Evolutionary conservation across 1,140 invertebrate genomes (phyloP), one percentile per base, ranked within the genome.

Genomic region (Drosophila punjabiensis): DNA sequence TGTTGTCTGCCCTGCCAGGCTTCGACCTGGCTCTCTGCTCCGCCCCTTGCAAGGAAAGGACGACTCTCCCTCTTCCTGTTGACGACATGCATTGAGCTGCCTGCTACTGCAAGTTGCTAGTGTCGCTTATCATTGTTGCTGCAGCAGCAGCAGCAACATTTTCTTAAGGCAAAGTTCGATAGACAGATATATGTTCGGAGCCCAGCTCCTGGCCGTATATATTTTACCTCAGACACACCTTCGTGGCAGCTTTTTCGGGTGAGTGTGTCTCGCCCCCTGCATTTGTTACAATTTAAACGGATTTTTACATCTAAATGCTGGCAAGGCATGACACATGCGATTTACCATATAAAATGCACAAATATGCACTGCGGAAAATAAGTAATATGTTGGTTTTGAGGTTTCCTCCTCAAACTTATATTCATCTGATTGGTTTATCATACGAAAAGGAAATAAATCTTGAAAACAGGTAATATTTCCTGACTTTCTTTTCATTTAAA

Each of bases 221-320:
- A 33, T 78, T 67, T 37, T 53, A 33, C 60, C 71, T 39, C 45
- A 47, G 24, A 10, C 32, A 32, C 55, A 41, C 52, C 52, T 37
- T 58, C 28, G 43, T 61, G 1, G 45, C n/a, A 28, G 14, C 11
- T 18, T 37, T 47, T 24, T 47, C 11, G 58, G 58, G 52, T 65
- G 33, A 37, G 16, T 16, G 9, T 10, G 47, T 20, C 8, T 66
- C 18, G 13, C 24, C 37, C 76, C 41, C 66, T 69, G 75, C 66
- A 79, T 79, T 79, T 79, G 76, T 79, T 79, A 79, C 77, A 79
- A 79, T 88, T 85, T 80, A 88, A 88, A 85, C 79, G 86, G 79
- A 88, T 79, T 88, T 85, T 88, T 79, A 77, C 79, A 71, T 66
- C 61, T 63, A 59, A 73, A 79, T 79, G 76, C 76, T 60, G 75